Percentiles rank a stretch among this genome's conserved stretches.
phyloP scores from a whole-genome alignment of 2,888 invertebrate species.

The Meteorus cinctellus region DNA sequence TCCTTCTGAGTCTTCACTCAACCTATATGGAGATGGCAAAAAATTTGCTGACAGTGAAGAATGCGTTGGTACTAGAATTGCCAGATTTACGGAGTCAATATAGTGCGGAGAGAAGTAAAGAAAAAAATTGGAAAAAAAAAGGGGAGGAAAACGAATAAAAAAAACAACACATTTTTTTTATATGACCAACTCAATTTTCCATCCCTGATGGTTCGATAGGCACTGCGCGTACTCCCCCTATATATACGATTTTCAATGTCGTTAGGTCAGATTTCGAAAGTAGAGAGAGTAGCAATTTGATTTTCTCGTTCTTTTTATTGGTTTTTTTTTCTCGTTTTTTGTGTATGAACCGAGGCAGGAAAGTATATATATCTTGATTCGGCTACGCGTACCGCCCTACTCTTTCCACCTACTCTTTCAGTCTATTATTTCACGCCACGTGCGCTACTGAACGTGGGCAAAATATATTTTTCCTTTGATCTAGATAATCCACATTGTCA shows the following conservation, averaged over 20 bases:
- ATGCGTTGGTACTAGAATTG: conserved; percentile 37
- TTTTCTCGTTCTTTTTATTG: conserved; percentile 16
- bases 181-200: conserved; percentile 40
- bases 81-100: conserved; percentile 41
- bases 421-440: conserved; percentile 25
- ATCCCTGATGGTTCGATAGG: conserved; percentile 18
- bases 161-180: conserved; percentile 29
- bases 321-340: conserved; percentile 25
- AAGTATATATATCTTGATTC: conserved; percentile 24
- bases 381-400: neutral
- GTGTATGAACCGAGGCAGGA: neutral
- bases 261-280: conserved; percentile 35
- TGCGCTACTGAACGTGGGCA: conserved; percentile 1
- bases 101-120: conserved; percentile 21
- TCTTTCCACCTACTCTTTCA: neutral
- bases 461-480: conserved; percentile 43
- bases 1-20: conserved; percentile 26
- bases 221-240: neutral
- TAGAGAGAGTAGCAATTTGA: conserved; percentile 31
- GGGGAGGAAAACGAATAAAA: conserved; percentile 14
- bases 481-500: conserved; percentile 40
- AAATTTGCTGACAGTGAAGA: conserved; percentile 45
- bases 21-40: conserved; percentile 34
- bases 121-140: neutral
- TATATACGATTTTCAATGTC: conserved; percentile 25